Evolutionary conservation across 2,113 vertebrate genomes (phyloP).

Genomic region (Gasterosteus nipponicus): DNA sequence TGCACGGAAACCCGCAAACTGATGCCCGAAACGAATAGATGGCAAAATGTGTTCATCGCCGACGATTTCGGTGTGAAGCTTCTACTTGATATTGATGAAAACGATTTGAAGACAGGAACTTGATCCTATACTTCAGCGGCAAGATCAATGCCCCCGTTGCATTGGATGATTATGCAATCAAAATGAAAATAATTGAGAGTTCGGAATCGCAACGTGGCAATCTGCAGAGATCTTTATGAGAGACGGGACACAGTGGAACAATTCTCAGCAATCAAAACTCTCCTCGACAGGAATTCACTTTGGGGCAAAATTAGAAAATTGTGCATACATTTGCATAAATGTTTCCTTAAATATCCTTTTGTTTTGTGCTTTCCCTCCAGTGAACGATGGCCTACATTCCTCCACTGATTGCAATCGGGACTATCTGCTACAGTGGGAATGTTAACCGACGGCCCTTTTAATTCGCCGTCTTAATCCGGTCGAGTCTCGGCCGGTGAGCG

Average conservation of each 20-base stretch:
- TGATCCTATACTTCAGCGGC: neutral
- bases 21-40: conserved; percentile 4
- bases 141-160: neutral
- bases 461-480: conserved; percentile 31
- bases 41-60: neutral
- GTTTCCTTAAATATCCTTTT: conserved; percentile 63
- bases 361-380: conserved; percentile 67
- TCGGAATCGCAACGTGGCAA: conserved; percentile 14
- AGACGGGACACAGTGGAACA: conserved; percentile 38
- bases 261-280: conserved; percentile 53
- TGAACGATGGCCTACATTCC: conserved; percentile 69
- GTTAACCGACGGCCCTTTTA: conserved; percentile 23
- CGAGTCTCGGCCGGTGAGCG: conserved; percentile 22
- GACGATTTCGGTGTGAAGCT: neutral
- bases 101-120: neutral
- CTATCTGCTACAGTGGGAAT: conserved; percentile 17
- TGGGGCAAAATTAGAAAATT: conserved; percentile 52
- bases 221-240: conserved; percentile 30
- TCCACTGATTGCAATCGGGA: conserved; percentile 62
- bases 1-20: neutral
- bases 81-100: conserved; percentile 6
- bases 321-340: conserved; percentile 76
- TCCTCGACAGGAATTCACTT: conserved; percentile 49
- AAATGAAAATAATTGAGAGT: conserved; percentile 31
- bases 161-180: conserved; percentile 39